Base-by-base conservation (phyloP, 2,113 vertebrate genomes). In the Xiphorhynchus elegans region DNA sequence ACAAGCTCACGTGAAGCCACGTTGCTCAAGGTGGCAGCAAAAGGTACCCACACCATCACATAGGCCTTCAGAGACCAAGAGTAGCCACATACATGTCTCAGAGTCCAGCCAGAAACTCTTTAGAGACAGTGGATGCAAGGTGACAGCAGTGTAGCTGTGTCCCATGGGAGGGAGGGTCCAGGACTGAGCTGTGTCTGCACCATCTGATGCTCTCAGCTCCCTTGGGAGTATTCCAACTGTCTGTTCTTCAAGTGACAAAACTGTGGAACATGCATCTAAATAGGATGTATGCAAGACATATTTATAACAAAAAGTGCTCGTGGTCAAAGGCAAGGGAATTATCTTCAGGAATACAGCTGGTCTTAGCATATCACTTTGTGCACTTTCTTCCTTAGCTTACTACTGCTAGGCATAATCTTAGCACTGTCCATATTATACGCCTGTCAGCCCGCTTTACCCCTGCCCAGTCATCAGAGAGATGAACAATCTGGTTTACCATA, bases 101-200 rank as follows among this genome's bases (percentile, higher is more conserved):
- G 59, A 26, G 11, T 73, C 19, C 68, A 80, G 37, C 1, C 67
- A 90, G 44, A 64, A 90, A 53, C 58, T 66, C 75, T 83, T 72
- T 11, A 28, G 73, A 87, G 42, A 4, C 16, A 46, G 62, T 8
- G n/a, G 25, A 25, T 50, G 29, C 12, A 24, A 73, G 49, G 53
- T 44, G 49, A 44, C 3, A 3, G 40, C 25, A 39, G 52, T 0
- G 0, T 17, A 25, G 42, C 58, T 73, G 40, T 0, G 0, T 28
- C 37, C 46, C 31, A 17, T 31, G 25, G 37, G 40, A 62, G 26
- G 31, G 24, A 63, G 14, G 60, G 25, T 14, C 72, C 28, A 2
- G 24, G 0, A 1, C 33, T 1, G 3, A 60, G 44, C 31, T 39
- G 13, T 31, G 8, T 69, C 80, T 50, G 63, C 31, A 26, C 20